Conservation (phyloP, 2,797 vertebrate genomes). For the Huso huso region DNA sequence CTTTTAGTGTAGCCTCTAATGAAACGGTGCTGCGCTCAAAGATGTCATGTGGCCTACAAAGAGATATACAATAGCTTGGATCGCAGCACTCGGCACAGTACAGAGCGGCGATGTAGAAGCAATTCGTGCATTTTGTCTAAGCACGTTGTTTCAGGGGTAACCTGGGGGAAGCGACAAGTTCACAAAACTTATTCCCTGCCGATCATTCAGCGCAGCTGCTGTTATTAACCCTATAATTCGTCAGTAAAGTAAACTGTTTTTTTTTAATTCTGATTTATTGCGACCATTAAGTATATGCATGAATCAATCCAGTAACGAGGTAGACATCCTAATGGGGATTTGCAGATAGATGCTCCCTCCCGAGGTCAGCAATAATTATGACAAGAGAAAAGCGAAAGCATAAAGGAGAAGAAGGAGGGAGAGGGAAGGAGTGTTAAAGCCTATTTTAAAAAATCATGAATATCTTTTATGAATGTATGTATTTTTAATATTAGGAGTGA, state of each 20-base stretch:
- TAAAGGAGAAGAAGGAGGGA: too few relatives aligned
- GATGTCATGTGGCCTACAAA: too few relatives aligned
- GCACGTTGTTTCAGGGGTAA: not conserved
- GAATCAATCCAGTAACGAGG: slow-evolving; percentile 7
- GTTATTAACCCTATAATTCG: slow-evolving; percentile 9
- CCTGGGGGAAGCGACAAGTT: not conserved
- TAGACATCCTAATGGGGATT: slow-evolving; percentile 1
- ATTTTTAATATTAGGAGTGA: too few relatives aligned
- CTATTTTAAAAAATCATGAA: not conserved
- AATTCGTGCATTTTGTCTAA: too few relatives aligned
- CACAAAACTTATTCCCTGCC: not conserved
- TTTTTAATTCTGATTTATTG: slow-evolving; percentile 5
- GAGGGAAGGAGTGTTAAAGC: too few relatives aligned
- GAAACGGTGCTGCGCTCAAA: too few relatives aligned
- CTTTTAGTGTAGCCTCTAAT: too few relatives aligned
- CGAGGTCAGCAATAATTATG: not conserved
- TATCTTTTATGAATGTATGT: too few relatives aligned
- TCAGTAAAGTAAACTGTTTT: slow-evolving; percentile 1
- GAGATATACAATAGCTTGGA: too few relatives aligned
- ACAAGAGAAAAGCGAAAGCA: too few relatives aligned
- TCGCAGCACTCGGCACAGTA: too few relatives aligned
- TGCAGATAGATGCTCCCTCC: not conserved
- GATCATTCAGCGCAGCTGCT: not conserved
- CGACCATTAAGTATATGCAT: slow-evolving; percentile 2
- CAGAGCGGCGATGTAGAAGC: too few relatives aligned